These are phyloP conservation scores for Pedionomus torquatus DNA, from an alignment of 2,113 vertebrate species.

Conservation along the genomic window DNA sequence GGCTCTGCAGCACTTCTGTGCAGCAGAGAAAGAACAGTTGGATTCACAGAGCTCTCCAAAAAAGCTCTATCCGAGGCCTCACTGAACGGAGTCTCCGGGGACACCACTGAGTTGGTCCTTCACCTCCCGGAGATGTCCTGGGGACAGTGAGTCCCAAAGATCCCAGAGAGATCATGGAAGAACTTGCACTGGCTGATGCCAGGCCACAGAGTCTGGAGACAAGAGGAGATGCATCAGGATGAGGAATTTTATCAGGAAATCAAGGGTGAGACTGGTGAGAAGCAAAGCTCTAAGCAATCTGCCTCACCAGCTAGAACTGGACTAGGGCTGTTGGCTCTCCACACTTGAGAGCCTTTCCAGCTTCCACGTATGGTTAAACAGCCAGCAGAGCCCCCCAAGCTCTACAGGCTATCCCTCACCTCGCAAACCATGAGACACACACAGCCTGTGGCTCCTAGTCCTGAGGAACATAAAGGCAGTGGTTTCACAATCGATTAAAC, in stretches of 20 bases:
- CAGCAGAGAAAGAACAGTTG: background rate
- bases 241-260: background rate
- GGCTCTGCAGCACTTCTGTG: background rate
- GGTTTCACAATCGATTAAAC: background rate
- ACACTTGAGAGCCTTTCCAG: background rate
- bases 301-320: background rate
- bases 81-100: background rate
- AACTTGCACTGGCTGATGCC: background rate
- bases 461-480: background rate
- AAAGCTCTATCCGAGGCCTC: background rate
- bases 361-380: fast-evolving
- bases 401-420: background rate
- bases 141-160: background rate
- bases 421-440: background rate
- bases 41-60: background rate
- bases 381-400: background rate
- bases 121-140: fast-evolving
- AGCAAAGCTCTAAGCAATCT: background rate
- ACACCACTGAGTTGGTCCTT: background rate
- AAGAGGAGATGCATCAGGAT: background rate
- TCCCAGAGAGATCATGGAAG: background rate
- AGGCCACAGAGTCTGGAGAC: background rate
- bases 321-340: background rate
- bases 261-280: background rate
- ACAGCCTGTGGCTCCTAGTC: background rate